These are phyloP conservation scores for Rhopalosiphum padi DNA, from an alignment of 1,140 invertebrate species.

Conservation along the genomic window DNA sequence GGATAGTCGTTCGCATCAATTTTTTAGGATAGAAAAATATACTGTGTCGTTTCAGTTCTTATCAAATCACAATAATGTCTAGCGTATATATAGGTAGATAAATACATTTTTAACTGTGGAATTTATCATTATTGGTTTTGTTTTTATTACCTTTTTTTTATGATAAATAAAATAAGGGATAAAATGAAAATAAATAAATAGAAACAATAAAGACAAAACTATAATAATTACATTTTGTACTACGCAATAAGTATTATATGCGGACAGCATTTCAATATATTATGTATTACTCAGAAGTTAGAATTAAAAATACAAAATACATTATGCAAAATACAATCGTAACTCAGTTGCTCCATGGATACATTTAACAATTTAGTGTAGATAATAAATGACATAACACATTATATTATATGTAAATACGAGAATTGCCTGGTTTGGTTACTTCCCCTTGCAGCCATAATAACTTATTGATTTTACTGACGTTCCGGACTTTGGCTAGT, in stretches of 20 bases:
- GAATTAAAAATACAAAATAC: not conserved
- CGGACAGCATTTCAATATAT: not conserved
- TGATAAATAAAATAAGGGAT: not conserved
- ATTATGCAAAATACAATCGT: not conserved
- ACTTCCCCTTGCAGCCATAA: not conserved
- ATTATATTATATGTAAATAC: not conserved
- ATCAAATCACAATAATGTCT: not conserved
- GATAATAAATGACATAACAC: not conserved
- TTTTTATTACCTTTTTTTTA: not conserved
- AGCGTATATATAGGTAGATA: not conserved
- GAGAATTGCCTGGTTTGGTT: not conserved
- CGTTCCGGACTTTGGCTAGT: not conserved
- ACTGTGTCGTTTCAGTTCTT: not conserved
- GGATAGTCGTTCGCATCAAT: not conserved
- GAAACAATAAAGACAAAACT: not conserved
- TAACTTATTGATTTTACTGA: slow-evolving; percentile 7
- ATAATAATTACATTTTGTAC: not conserved
- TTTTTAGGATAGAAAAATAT: not conserved
- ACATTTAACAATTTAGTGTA: not conserved
- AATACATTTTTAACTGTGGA: not conserved
- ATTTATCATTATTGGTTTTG: not conserved
- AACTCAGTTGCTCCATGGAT: not conserved
- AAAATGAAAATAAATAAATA: not conserved
- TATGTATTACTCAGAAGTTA: not conserved
- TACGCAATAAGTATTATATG: not conserved